phyloP scores from a whole-genome alignment of 2,888 invertebrate genomes.

The Mechanitis mazaeus region DNA sequence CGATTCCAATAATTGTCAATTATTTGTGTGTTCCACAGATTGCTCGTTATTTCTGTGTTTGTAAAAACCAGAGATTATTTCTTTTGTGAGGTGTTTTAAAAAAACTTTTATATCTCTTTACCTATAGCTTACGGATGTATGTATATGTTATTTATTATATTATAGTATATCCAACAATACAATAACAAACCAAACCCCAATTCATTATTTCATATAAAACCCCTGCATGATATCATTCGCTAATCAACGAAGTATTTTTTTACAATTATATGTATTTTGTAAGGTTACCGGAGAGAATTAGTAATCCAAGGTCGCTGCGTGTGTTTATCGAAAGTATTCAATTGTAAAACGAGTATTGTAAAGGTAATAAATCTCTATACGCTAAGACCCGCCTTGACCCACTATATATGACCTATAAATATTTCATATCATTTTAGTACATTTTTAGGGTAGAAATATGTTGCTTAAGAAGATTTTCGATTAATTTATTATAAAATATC shows the following conservation, averaged over 20 bases:
- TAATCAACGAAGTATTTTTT: conserved; percentile 3
- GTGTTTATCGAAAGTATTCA: conserved; percentile 56
- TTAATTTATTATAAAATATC: no score
- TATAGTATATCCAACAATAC: no score
- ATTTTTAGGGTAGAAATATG: neutral
- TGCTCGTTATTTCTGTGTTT: no score
- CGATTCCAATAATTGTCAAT: no score
- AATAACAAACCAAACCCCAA: neutral
- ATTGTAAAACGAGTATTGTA: conserved; percentile 55
- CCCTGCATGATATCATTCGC: conserved; percentile 2
- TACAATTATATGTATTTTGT: conserved; percentile 8
- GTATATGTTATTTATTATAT: no score
- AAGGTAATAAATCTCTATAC: conserved; percentile 57
- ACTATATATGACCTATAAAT: conserved; percentile 23
- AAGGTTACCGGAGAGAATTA: conserved; percentile 33
- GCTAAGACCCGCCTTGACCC: conserved; percentile 37
- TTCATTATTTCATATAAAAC: neutral
- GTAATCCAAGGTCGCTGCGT: conserved; percentile 44
- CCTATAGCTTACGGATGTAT: no score
- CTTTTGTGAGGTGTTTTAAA: no score
- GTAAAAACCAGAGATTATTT: no score
- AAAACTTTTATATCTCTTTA: no score
- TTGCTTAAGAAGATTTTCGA: neutral
- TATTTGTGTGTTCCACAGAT: no score
- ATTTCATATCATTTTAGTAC: neutral